phyloP scores from a whole-genome alignment of 1,140 invertebrate species.

The Rhyzopertha dominica region DNA sequence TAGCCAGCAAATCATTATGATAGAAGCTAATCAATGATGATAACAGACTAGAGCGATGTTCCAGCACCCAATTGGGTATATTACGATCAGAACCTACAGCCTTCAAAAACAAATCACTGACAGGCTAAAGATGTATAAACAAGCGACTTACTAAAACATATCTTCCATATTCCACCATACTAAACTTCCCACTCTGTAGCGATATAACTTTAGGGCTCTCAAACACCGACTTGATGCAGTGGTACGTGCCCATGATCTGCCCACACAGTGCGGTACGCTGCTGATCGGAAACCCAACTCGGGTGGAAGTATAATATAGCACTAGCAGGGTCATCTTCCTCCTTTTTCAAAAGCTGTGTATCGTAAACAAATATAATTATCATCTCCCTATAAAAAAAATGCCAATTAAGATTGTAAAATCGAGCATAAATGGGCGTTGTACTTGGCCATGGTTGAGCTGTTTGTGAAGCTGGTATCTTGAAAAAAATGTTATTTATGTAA shows the following conservation, averaged over 20 bases:
- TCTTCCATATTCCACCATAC: conserved; percentile 69
- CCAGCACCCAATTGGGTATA: conserved; percentile 71
- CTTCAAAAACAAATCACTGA: conserved; percentile 46
- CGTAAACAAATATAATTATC: conserved; percentile 83
- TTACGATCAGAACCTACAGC: conserved; percentile 80
- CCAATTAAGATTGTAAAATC: conserved; percentile 16
- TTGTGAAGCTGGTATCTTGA: too few relatives aligned
- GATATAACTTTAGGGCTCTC: conserved; percentile 66
- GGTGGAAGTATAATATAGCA: conserved; percentile 83
- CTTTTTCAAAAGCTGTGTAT: conserved; percentile 66
- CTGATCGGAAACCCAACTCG: conserved; percentile 76
- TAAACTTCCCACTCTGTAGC: conserved; percentile 79
- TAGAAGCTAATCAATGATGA: conserved; percentile 70
- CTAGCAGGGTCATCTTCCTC: conserved; percentile 82
- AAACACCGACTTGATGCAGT: conserved; percentile 70
- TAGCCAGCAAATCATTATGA: conserved; percentile 67
- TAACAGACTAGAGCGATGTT: conserved; percentile 66
- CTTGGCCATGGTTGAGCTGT: not conserved
- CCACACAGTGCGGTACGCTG: conserved; percentile 74
- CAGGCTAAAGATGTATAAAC: conserved; percentile 13
- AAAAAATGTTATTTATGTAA: too few relatives aligned
- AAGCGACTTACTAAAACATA: conserved; percentile 69
- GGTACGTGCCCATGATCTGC: conserved; percentile 75
- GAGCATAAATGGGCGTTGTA: not conserved
- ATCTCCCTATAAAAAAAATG: conserved; percentile 68